phyloP scores from a whole-genome alignment of 2,113 vertebrate genomes.

The Psophia crepitans region DNA sequence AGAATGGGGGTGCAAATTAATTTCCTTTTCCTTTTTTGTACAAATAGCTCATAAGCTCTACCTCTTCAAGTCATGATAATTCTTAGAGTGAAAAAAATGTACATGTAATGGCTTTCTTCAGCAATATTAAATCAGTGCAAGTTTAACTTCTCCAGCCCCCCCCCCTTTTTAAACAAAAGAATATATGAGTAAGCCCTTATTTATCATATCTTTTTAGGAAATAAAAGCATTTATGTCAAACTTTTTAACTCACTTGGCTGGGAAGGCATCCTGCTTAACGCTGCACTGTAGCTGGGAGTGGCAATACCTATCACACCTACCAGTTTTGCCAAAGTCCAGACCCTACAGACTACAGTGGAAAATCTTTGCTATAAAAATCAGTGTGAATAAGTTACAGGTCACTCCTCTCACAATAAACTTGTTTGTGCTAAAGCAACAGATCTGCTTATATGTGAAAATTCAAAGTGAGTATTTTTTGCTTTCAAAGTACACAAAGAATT shows the following conservation, averaged over 20 bases:
- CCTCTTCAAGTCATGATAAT: neutral
- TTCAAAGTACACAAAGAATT: neutral
- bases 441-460: neutral
- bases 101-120: neutral
- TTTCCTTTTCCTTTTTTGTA: neutral
- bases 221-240: neutral
- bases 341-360: neutral
- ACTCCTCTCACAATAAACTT: neutral
- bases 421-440: neutral
- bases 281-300: neutral
- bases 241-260: neutral
- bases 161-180: neutral
- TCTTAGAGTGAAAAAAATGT: neutral
- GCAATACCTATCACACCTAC: neutral
- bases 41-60: neutral
- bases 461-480: neutral
- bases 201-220: neutral
- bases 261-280: neutral
- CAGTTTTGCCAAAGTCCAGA: neutral
- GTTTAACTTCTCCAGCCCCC: fast-evolving
- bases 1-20: neutral
- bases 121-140: neutral
- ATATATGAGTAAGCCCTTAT: neutral
- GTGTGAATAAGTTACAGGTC: neutral
- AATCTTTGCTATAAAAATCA: neutral